Percentiles rank a stretch among this genome's conserved stretches.
Conservation (phyloP, 2,113 vertebrate species). For the Sinocyclocheilus maitianheensis region DNA sequence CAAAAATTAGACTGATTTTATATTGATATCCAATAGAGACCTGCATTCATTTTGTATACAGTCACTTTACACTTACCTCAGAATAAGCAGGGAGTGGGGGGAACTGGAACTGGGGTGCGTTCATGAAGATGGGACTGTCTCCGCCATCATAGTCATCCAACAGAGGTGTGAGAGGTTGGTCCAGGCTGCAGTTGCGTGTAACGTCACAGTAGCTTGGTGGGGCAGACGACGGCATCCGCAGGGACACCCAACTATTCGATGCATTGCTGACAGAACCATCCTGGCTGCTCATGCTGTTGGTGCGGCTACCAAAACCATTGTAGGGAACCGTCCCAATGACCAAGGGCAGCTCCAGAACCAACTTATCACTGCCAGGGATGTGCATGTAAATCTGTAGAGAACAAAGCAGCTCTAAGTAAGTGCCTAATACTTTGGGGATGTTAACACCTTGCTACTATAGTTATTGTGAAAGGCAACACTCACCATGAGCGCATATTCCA, state of each 20-base stretch:
- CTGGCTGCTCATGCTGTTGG: constrained; percentile 89
- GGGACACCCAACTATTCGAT: constrained; percentile 90
- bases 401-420: neutral
- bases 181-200: constrained; percentile 80
- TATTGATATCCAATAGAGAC: neutral
- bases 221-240: constrained; percentile 79
- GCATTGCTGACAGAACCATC: constrained; percentile 76
- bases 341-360: constrained; percentile 89
- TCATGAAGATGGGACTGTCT: constrained; percentile 95
- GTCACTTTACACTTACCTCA: constrained; percentile 76
- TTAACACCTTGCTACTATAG: neutral
- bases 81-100: constrained; percentile 84
- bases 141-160: constrained; percentile 84
- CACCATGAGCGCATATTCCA: constrained; percentile 95
- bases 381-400: constrained; percentile 87
- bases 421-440: neutral
- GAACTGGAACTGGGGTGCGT: constrained; percentile 79
- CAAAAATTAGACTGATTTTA: neutral
- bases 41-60: neutral
- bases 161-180: constrained; percentile 88
- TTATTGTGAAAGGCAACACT: constrained; percentile 51
- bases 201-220: constrained; percentile 89
- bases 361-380: constrained; percentile 94
- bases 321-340: constrained; percentile 87
- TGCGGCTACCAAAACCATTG: constrained; percentile 84